Conservation (phyloP, 2,113 vertebrate species). For the Pipra filicauda region DNA sequence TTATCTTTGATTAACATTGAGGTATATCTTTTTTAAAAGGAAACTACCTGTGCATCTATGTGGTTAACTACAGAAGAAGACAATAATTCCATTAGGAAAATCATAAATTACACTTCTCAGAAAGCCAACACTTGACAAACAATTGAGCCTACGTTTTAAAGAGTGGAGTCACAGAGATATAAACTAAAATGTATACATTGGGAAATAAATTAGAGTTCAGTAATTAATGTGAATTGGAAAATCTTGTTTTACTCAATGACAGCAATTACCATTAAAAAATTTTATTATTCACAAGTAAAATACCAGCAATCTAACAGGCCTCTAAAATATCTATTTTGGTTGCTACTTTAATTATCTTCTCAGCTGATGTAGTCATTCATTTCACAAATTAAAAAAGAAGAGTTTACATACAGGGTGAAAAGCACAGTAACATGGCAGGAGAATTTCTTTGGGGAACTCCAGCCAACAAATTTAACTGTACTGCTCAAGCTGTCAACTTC, state of each 20-base stretch:
- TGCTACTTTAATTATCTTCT: slow-evolving; percentile 40
- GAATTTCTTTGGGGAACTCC: background rate
- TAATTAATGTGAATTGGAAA: slow-evolving; percentile 34
- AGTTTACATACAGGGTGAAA: background rate
- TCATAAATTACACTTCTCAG: background rate
- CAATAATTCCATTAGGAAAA: background rate
- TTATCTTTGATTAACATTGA: background rate
- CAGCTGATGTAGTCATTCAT: background rate
- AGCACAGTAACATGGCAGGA: background rate
- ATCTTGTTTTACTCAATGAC: slow-evolving; percentile 1
- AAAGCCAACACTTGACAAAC: background rate
- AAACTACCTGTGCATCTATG: background rate
- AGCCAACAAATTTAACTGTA: background rate
- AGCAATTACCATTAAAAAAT: slow-evolving; percentile 6
- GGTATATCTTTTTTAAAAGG: background rate
- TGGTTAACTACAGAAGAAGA: background rate
- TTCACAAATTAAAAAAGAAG: slow-evolving; percentile 22
- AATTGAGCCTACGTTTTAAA: background rate
- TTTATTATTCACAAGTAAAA: slow-evolving; percentile 42
- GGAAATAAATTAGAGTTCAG: slow-evolving; percentile 7
- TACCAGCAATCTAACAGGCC: background rate
- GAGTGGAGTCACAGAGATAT: background rate
- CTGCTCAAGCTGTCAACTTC: background rate
- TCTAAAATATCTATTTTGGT: slow-evolving; percentile 5
- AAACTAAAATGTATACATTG: background rate